Evolutionary conservation across 2,797 vertebrate species (phyloP), one percentile per base, ranked within the genome.

Genomic region (Hyperoplus lanceolatus): DNA sequence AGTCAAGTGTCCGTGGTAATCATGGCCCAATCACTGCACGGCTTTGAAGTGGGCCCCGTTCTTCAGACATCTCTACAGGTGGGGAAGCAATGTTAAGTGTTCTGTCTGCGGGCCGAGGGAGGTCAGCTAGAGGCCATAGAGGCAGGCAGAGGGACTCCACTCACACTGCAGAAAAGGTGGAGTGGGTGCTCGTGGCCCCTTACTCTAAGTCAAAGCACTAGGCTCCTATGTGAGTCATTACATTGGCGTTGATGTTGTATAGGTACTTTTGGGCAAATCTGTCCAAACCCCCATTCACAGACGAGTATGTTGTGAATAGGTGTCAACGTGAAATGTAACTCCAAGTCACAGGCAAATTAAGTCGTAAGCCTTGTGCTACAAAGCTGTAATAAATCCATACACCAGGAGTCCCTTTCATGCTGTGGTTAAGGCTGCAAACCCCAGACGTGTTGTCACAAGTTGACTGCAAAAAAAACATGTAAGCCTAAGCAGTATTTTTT

Each of bases 1-100:
- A 94, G 91, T 92, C 84, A 92, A 95, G 93, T 91, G 90, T 56
- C 81, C 79, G 57, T 87, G 84, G 88, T 91, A 94, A 95, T 95
- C 92, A 94, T 54, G 36, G 87, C 80, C 88, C 90, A 94, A 93
- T 93, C 93, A 94, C 84, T 69, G 79, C 87, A 66, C 45, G 11
- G 79, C 90, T 91, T 90, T 93, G 86, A 94, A 94, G 92, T 90
- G 85, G 87, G 15, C 61, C 72, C 73, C 63, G 83, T 87, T 89
- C 82, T 88, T 88, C 87, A 88, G 88, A 85, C 80, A 56, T 91
- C 90, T 87, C 91, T 85, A 90, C 93, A 94, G 94, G 93, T 94
- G 89, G 91, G 89, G 77, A 88, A 75, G 84, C 84, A 81, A 90
- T 89, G 80, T 92, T 87, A 92, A 94, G 92, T 91, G 92, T 74